These are phyloP conservation scores for Lepus europaeus DNA, from an alignment of 2,113 vertebrate species.

Conservation along the genomic window DNA sequence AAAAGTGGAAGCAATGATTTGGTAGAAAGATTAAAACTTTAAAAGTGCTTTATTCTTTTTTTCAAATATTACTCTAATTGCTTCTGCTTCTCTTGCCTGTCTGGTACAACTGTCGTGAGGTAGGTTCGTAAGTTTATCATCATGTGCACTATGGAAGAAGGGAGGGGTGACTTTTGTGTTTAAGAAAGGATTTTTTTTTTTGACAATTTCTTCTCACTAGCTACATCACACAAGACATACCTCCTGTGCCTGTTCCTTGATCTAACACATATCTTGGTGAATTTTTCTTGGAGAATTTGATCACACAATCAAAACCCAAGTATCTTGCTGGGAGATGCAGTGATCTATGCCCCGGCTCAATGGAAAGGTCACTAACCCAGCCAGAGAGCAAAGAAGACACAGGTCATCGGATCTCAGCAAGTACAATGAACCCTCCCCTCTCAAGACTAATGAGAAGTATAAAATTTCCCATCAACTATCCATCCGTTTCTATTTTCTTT, in stretches of 20 bases:
- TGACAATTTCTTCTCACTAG: constrained; percentile 59
- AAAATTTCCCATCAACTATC: constrained; percentile 74
- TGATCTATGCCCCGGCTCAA: constrained; percentile 71
- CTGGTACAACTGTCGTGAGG: not conserved
- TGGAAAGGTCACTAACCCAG: constrained; percentile 76
- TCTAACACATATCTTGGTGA: constrained; percentile 70
- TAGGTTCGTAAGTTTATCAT: not conserved
- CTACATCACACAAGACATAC: constrained; percentile 52
- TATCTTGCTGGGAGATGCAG: constrained; percentile 74
- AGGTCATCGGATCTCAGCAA: constrained; percentile 70
- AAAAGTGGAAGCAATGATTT: not conserved
- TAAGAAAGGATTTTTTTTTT: not conserved
- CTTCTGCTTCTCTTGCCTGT: constrained; percentile 25
- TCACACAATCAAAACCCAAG: constrained; percentile 81
- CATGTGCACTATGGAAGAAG: not conserved
- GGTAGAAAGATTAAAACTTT: constrained; percentile 56
- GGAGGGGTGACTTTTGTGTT: constrained; percentile 5
- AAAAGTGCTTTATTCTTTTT: constrained; percentile 56
- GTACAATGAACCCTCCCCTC: constrained; percentile 29
- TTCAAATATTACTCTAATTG: constrained; percentile 26
- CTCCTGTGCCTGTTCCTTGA: constrained; percentile 33
- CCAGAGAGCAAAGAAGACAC: constrained; percentile 68
- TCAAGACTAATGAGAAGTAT: constrained; percentile 53
- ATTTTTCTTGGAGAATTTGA: constrained; percentile 78
- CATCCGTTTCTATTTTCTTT: constrained; percentile 74